Percentiles rank a stretch among this genome's conserved stretches.
phyloP scores from a whole-genome alignment of 2,888 invertebrate genomes.

The Holacanthella duospinosa region DNA sequence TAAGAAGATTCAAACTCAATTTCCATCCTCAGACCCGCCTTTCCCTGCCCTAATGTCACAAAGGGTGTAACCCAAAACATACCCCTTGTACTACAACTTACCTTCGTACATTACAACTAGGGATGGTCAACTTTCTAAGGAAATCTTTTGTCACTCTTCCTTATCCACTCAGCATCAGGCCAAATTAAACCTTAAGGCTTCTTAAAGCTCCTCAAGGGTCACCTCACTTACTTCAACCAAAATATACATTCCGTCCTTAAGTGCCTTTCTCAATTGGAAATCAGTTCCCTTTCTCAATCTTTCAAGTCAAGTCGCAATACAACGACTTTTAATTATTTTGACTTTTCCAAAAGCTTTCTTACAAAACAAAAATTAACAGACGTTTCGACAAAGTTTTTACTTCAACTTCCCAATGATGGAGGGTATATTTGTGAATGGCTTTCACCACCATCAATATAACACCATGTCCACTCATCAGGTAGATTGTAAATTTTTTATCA shows the following conservation, averaged over 20 bases:
- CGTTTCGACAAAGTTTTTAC: not conserved
- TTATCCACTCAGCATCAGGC: not conserved
- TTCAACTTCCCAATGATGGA: conserved; percentile 25
- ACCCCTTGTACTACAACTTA: conserved; percentile 18
- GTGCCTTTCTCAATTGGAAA: too few relatives aligned
- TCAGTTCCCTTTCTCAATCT: not conserved
- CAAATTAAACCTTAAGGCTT: not conserved
- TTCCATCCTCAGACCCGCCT: conserved; percentile 35
- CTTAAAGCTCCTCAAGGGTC: conserved; percentile 5
- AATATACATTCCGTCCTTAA: too few relatives aligned
- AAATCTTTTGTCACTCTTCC: conserved; percentile 1
- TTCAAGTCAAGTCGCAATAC: not conserved
- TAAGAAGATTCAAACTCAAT: conserved; percentile 24
- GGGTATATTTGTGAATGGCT: conserved; percentile 32
- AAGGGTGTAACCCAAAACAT: conserved; percentile 36
- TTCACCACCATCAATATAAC: conserved; percentile 36
- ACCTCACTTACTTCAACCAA: not conserved
- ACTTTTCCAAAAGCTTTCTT: not conserved
- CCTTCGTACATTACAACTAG: not conserved
- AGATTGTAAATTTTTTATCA: conserved; percentile 7
- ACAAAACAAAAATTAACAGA: not conserved
- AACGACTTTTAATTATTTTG: not conserved
- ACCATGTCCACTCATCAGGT: conserved; percentile 34
- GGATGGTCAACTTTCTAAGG: not conserved
- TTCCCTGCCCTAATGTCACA: conserved; percentile 37